phyloP scores from a whole-genome alignment of 2,888 invertebrate species.

The Brachynemurus nebulosus region DNA sequence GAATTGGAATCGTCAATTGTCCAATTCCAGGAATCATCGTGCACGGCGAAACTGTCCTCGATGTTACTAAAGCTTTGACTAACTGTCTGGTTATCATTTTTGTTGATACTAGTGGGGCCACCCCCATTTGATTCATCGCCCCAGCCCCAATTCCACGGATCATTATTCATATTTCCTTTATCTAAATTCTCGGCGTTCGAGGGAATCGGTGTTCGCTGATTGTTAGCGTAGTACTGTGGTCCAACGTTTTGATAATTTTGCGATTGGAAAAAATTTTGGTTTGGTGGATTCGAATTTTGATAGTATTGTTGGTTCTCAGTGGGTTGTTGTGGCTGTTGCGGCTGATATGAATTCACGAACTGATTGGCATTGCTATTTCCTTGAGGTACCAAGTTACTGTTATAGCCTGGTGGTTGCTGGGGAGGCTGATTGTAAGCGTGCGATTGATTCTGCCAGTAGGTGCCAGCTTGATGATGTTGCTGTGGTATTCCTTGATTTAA shows the following conservation, averaged over 20 bases:
- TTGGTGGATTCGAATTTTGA: constrained; percentile 13
- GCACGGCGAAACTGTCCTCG: constrained; percentile 40
- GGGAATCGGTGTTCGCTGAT: constrained; percentile 32
- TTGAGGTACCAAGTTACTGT: constrained; percentile 3
- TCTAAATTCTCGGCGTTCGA: constrained; percentile 14
- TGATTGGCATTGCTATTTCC: constrained; percentile 1
- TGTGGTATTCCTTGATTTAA: constrained; percentile 24
- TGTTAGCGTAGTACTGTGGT: constrained; percentile 21
- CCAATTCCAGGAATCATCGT: constrained; percentile 49
- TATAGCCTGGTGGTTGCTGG: constrained; percentile 11
- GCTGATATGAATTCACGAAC: constrained; percentile 7
- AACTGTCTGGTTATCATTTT: constrained; percentile 21
- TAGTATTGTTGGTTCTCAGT: constrained; percentile 18
- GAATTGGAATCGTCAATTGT: constrained; percentile 35
- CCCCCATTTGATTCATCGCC: constrained; percentile 37
- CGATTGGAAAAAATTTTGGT: not conserved
- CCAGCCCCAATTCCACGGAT: constrained; percentile 46
- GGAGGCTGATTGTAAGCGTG: constrained; percentile 19
- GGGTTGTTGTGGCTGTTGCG: constrained; percentile 21
- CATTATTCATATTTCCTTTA: constrained; percentile 22
- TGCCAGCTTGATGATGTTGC: constrained; percentile 15
- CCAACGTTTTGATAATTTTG: constrained; percentile 1
- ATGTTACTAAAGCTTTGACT: constrained; percentile 36
- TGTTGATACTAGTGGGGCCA: constrained; percentile 20
- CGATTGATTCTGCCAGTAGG: constrained; percentile 34